These are phyloP conservation scores for Anisognathus igniventris DNA, from an alignment of 2,797 vertebrate genomes.

Conservation along the genomic window DNA sequence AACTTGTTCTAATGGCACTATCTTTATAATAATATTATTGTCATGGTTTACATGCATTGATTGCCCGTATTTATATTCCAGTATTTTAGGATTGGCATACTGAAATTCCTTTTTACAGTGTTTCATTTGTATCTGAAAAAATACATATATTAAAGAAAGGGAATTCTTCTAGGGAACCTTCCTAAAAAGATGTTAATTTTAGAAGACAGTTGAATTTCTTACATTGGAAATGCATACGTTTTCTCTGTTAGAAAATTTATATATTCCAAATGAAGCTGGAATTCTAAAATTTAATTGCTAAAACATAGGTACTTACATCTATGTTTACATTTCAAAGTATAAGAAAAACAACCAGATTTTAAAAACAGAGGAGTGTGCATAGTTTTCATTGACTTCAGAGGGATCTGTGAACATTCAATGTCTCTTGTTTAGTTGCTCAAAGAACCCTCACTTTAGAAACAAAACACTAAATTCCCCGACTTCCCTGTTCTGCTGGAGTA, in stretches of 20 bases:
- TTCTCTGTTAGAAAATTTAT: not conserved
- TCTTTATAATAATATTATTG: not conserved
- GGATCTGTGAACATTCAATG: not conserved
- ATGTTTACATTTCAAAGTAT: not conserved
- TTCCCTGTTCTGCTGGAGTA: not conserved
- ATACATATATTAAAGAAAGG: not conserved
- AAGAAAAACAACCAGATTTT: not conserved
- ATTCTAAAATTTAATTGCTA: not conserved
- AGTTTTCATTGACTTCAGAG: not conserved
- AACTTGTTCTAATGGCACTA: not conserved
- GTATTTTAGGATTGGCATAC: not conserved
- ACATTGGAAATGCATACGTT: not conserved
- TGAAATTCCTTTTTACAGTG: not conserved
- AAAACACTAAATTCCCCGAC: not conserved
- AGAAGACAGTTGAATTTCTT: not conserved
- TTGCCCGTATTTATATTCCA: not conserved
- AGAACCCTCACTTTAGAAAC: not conserved
- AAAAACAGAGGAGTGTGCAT: not conserved
- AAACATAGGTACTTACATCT: not conserved
- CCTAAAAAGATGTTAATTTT: not conserved
- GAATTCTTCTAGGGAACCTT: not conserved
- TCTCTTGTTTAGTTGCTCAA: not conserved
- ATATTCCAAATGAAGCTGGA: not conserved
- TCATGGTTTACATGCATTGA: rapidly evolving
- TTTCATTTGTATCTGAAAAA: not conserved